These are phyloP conservation scores for Hyposoter dolosus DNA, from an alignment of 2,888 invertebrate genomes.

Conservation along the genomic window DNA sequence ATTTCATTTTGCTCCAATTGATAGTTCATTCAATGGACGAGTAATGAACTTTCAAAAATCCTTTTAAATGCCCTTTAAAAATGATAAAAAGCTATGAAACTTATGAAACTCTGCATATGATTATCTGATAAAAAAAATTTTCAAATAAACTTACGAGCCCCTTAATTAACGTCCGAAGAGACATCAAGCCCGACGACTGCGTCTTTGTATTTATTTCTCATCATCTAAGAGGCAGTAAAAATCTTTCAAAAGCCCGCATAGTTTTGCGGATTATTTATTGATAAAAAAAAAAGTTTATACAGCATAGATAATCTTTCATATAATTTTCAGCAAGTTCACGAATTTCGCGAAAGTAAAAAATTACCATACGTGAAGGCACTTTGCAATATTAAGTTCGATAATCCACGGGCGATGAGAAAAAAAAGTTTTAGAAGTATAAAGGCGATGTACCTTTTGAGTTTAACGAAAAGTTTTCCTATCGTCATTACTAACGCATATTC, in stretches of 20 bases:
- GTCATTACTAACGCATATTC: background rate
- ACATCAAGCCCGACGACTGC: background rate
- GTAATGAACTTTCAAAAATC: background rate
- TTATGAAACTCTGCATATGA: background rate
- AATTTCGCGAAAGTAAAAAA: background rate
- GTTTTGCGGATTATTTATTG: background rate
- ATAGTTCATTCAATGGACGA: conserved; percentile 1
- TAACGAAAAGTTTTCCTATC: background rate
- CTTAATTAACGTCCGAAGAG: background rate
- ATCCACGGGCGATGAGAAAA: background rate
- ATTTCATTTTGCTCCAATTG: conserved; percentile 23
- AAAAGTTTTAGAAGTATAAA: background rate
- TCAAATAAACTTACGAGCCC: background rate
- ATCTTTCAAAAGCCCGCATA: background rate
- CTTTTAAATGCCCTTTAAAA: background rate
- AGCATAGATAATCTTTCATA: background rate
- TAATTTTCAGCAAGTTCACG: background rate
- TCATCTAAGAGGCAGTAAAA: background rate
- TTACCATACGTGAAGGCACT: background rate
- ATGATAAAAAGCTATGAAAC: background rate
- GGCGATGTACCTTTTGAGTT: background rate
- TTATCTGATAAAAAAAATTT: background rate
- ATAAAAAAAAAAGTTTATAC: background rate
- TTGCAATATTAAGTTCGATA: background rate
- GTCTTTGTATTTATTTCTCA: background rate